phyloP scores from a whole-genome alignment of 1,140 invertebrate genomes.

The Brachionus angularis region DNA sequence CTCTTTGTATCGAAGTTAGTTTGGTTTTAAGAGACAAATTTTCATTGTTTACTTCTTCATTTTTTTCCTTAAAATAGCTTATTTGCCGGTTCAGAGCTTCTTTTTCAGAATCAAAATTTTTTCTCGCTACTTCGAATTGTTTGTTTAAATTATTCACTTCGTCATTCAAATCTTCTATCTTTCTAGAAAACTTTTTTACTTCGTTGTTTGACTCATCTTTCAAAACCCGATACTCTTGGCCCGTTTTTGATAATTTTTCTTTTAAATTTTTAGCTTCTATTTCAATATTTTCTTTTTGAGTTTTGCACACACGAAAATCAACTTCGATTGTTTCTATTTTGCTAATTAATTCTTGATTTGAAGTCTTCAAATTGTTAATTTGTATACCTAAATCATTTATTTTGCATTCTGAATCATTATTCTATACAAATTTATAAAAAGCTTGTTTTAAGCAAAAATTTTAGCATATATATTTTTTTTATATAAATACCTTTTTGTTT shows the following conservation, averaged over 20 bases:
- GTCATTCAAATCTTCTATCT: constrained; percentile 28
- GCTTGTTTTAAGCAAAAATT: too few species aligned
- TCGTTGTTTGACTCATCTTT: constrained; percentile 3
- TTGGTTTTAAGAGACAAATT: constrained; percentile 1
- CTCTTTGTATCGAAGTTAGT: neutral
- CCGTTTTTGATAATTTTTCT: neutral
- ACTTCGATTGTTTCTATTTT: constrained; percentile 3
- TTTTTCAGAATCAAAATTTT: constrained; percentile 12
- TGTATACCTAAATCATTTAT: constrained; percentile 5
- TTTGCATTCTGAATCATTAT: constrained; percentile 1
- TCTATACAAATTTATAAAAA: too few species aligned
- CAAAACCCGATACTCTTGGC: neutral
- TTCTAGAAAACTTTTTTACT: neutral
- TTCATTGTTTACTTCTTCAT: constrained; percentile 11
- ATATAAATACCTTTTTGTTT: neutral
- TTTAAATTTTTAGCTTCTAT: neutral
- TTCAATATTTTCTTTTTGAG: constrained; percentile 23
- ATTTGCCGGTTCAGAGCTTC: constrained; percentile 14
- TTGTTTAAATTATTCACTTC: neutral
- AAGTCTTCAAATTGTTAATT: neutral
- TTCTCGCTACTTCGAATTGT: constrained; percentile 8
- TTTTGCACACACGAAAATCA: neutral
- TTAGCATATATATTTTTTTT: too few species aligned
- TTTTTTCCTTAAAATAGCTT: constrained; percentile 1
- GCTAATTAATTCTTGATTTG: constrained; percentile 13